Evolutionary conservation across 2,113 vertebrate genomes (phyloP), one percentile per base, ranked within the genome.

Genomic region (Scolopax mira): DNA sequence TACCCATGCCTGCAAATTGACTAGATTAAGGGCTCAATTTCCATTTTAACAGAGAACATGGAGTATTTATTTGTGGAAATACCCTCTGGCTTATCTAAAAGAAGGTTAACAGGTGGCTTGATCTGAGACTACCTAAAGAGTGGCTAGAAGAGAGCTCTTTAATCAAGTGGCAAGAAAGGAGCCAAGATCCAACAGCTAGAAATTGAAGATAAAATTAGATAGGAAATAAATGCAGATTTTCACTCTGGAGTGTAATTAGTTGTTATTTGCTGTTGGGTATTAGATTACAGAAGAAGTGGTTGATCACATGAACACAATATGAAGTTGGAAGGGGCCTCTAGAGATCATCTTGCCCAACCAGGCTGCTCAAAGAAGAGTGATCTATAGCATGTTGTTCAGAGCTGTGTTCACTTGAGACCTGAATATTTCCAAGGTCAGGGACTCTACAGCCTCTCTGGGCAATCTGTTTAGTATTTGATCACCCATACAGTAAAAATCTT

Each of bases 101-200:
- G 79, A 84, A 87, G 85, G 92, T 96, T 96, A 93, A 96, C 90
- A 89, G 61, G 90, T 97, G 88, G 77, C 83, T 94, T 92, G 77
- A 72, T 86, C 88, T 89, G 58, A 93, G 77, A 90, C 85, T 55
- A 79, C 10, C 60, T 81, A 80, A 95, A 91, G 65, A 90, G 69
- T 2, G 0, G 31, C 61, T 67, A 72, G 69, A 84, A 84, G 79
- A 88, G 90, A 67, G 77, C 85, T 93, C 79, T 93, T 87, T 90
- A 96, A 96, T 95, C 90, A 95, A 96, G 92, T 93, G 83, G 79
- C 23, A 90, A 95, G 73, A 65, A 37, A 88, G 0, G 46, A 93
- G 88, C 77, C 88, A 96, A 95, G 94, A 94, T 79, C 52, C 66
- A 82, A n/a, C 57, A 69, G 78, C 52, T 49, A 92, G 87, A 92